Conservation (phyloP, 2,113 vertebrate species). For the Limanda limanda region DNA sequence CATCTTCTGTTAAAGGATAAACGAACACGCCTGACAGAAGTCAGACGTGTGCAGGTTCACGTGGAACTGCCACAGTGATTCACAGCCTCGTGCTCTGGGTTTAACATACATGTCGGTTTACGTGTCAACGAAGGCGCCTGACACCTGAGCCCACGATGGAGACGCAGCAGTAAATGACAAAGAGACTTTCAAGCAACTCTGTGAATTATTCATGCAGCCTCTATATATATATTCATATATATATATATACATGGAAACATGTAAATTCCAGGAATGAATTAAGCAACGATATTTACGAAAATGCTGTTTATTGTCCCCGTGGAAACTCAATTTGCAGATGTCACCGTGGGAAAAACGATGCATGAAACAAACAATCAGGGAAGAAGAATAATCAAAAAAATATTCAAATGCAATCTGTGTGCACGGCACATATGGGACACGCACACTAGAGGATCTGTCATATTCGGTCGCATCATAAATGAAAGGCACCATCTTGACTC, state of each 20-base stretch:
- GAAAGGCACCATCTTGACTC: neutral
- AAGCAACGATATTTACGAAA: neutral
- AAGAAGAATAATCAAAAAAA: neutral
- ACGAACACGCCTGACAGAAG: no score
- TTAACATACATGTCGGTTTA: conserved; percentile 49
- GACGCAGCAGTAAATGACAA: conserved; percentile 44
- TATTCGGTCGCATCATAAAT: neutral
- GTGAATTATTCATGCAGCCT: conserved; percentile 63
- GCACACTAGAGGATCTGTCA: no score
- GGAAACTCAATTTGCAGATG: conserved; percentile 18
- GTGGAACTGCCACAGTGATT: conserved; percentile 39
- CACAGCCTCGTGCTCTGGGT: conserved; percentile 35
- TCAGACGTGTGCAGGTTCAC: conserved; percentile 1
- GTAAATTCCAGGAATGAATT: conserved; percentile 13
- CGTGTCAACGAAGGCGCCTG: conserved; percentile 12
- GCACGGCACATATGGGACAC: neutral
- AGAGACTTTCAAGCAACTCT: conserved; percentile 12
- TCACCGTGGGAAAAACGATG: neutral
- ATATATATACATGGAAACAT: neutral
- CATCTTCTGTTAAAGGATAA: no score
- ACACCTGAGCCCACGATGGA: conserved; percentile 55
- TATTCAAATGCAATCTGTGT: neutral
- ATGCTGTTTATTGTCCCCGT: neutral
- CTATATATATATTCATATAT: neutral
- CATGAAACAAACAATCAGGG: neutral